A percentile compares a stretch with the other conserved stretches of the same genome.
Evolutionary conservation across 2,797 vertebrate genomes (phyloP).

Genomic region (Galago senegalensis): DNA sequence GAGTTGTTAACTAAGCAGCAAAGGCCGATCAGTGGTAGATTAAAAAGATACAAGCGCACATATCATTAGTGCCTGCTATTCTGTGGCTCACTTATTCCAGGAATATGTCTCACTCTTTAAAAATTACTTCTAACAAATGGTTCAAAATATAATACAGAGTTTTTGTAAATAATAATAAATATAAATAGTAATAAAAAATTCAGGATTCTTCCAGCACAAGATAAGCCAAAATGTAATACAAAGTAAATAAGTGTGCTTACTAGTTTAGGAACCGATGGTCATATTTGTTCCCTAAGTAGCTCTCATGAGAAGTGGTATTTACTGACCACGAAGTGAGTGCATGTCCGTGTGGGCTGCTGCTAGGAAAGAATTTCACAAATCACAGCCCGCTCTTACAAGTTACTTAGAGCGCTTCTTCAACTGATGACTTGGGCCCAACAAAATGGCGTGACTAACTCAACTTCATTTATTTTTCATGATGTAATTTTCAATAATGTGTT

Average conservation of each 20-base stretch:
- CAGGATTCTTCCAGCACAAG: neutral
- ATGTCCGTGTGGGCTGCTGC: neutral
- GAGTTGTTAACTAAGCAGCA: slow-evolving; percentile 38
- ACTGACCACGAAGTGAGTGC: neutral
- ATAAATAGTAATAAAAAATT: neutral
- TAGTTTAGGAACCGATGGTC: neutral
- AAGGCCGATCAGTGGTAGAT: slow-evolving; percentile 40
- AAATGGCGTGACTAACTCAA: neutral
- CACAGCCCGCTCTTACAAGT: neutral
- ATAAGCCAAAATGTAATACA: neutral
- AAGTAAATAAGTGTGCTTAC: neutral
- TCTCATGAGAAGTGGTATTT: neutral
- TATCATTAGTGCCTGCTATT: slow-evolving; percentile 49
- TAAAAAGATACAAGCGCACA: slow-evolving; percentile 57
- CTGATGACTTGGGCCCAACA: neutral
- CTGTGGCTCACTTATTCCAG: slow-evolving; percentile 54
- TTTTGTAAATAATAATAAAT: neutral
- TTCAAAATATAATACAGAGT: slow-evolving; percentile 46
- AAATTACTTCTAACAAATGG: slow-evolving; percentile 51
- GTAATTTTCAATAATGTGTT: neutral
- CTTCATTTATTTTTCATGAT: neutral
- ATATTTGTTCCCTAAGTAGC: neutral
- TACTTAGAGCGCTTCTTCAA: neutral
- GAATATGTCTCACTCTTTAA: slow-evolving; percentile 54
- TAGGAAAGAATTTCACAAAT: neutral